These are phyloP conservation scores for Aradus depressus DNA, from an alignment of 2,888 invertebrate genomes.

Conservation along the genomic window DNA sequence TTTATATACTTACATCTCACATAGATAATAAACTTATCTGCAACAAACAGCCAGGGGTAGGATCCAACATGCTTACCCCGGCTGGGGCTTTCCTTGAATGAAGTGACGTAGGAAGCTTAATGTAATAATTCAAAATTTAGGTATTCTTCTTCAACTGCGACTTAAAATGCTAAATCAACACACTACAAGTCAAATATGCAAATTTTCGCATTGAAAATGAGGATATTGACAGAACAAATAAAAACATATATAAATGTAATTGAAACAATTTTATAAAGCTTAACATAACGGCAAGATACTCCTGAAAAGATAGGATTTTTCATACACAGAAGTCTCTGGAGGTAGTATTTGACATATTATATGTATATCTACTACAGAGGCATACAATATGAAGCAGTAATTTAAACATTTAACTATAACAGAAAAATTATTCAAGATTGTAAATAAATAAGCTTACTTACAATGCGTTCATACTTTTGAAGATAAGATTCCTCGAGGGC, in stretches of 20 bases:
- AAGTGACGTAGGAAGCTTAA: too few relatives aligned
- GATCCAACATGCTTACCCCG: too few relatives aligned
- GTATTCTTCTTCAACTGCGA: not conserved
- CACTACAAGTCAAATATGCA: not conserved
- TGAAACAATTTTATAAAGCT: too few relatives aligned
- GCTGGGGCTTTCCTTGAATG: too few relatives aligned
- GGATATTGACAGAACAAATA: not conserved
- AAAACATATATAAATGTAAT: not conserved
- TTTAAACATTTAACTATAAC: not conserved
- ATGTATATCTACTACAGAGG: not conserved
- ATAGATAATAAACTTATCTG: too few relatives aligned
- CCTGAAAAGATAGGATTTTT: too few relatives aligned
- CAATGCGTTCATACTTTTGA: conserved; percentile 34
- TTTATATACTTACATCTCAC: too few relatives aligned
- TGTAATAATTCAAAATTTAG: too few relatives aligned
- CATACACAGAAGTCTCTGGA: too few relatives aligned
- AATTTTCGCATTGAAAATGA: not conserved
- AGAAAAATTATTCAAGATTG: not conserved
- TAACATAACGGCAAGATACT: too few relatives aligned
- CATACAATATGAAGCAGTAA: not conserved
- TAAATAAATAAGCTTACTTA: conserved; percentile 16
- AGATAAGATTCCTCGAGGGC: conserved; percentile 49
- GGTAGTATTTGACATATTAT: not conserved
- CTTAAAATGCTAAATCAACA: not conserved
- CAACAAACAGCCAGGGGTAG: too few relatives aligned